These are phyloP conservation scores for Mohoua ochrocephala DNA, from an alignment of 2,113 vertebrate genomes.

Conservation along the genomic window DNA sequence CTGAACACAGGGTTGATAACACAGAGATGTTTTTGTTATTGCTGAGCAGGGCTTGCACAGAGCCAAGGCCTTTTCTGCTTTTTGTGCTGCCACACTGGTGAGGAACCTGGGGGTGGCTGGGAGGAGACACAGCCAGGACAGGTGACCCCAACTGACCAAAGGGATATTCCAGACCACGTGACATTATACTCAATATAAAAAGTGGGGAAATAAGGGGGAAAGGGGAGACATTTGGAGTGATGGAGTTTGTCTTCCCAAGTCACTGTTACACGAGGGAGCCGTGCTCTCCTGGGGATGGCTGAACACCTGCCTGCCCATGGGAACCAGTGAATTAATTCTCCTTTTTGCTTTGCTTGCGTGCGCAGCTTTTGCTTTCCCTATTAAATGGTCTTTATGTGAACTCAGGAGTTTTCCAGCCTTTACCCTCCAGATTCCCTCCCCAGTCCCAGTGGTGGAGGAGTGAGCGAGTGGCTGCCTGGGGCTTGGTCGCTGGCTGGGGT, in stretches of 20 bases:
- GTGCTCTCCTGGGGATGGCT: not conserved
- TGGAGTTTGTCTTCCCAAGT: not conserved
- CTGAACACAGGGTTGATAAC: not conserved
- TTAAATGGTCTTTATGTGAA: not conserved
- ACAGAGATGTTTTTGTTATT: not conserved
- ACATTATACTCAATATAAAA: rapidly evolving
- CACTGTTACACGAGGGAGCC: rapidly evolving
- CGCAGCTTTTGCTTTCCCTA: not conserved
- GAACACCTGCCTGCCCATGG: not conserved
- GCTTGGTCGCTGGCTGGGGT: not conserved
- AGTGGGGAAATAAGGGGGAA: rapidly evolving
- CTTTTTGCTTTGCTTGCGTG: not conserved
- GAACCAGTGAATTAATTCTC: not conserved
- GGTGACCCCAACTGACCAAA: not conserved
- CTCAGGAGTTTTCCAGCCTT: not conserved
- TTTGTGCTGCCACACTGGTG: rapidly evolving
- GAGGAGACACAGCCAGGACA: not conserved
- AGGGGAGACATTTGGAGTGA: not conserved
- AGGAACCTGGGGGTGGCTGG: too few relatives aligned
- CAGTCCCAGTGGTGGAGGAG: not conserved
- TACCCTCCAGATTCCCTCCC: not conserved
- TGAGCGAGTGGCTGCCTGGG: rapidly evolving
- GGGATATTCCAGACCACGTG: not conserved
- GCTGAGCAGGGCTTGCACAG: not conserved
- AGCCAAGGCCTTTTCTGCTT: not conserved